phyloP scores from a whole-genome alignment of 2,113 vertebrate species.

The Sinosuthora webbiana region DNA sequence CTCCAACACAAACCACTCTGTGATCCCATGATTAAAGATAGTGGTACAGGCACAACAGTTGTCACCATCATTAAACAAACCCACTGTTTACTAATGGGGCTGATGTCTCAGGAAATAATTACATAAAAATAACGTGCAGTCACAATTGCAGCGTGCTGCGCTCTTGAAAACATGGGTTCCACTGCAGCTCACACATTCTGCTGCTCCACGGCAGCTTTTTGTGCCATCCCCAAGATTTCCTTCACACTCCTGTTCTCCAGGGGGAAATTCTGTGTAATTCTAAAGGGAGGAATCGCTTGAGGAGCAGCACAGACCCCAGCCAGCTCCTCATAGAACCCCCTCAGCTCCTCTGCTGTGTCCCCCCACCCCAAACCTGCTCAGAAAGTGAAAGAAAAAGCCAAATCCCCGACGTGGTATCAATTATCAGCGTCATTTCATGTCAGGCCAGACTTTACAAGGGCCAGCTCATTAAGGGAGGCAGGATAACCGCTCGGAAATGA shows the following conservation, averaged over 20 bases:
- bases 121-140: rapidly evolving
- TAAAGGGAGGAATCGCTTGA: not conserved
- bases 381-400: not conserved
- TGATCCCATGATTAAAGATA: not conserved
- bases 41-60: not conserved
- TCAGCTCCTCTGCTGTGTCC: not conserved
- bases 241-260: not conserved
- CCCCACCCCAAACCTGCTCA: rapidly evolving
- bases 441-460: rapidly evolving
- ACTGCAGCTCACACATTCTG: not conserved
- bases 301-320: not conserved
- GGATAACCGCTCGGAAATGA: rapidly evolving
- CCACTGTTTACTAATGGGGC: not conserved
- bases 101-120: not conserved
- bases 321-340: not conserved
- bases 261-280: rapidly evolving
- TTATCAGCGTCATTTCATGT: rapidly evolving
- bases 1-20: not conserved
- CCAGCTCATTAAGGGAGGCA: rapidly evolving
- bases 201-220: not conserved
- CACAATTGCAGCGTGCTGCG: rapidly evolving
- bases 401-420: rapidly evolving
- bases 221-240: not conserved
- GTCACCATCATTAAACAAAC: not conserved
- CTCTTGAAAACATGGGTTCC: not conserved